A percentile compares a stretch with the other conserved stretches of the same genome.
phyloP scores from a whole-genome alignment of 2,797 vertebrate species.

The Picus viridis region DNA sequence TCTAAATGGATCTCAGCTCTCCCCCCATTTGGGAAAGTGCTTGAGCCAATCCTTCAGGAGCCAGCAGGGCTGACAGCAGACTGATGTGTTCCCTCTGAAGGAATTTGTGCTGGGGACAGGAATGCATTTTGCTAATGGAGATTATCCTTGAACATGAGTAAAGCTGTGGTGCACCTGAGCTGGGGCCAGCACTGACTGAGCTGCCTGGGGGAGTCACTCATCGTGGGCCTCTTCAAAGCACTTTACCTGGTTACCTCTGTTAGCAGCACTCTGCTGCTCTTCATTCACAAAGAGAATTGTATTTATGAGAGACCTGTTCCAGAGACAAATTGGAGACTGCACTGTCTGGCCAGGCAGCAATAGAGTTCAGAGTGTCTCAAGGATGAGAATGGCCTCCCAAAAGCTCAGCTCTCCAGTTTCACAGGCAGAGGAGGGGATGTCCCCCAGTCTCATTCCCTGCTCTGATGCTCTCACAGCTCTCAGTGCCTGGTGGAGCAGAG shows the following conservation, averaged over 20 bases:
- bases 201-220: neutral
- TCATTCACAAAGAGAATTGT: neutral
- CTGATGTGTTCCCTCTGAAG: neutral
- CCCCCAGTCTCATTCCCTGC: neutral
- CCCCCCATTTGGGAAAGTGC: neutral
- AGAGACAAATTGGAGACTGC: slow-evolving; percentile 1
- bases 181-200: neutral
- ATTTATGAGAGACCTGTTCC: neutral
- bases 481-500: neutral
- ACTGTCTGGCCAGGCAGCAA: slow-evolving; percentile 8
- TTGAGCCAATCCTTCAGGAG: neutral
- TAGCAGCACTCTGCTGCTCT: neutral
- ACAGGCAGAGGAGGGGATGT: neutral
- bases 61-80: neutral
- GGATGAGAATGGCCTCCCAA: neutral
- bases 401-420: neutral
- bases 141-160: neutral
- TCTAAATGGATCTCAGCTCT: neutral
- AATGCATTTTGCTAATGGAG: slow-evolving; percentile 5
- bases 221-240: neutral
- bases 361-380: neutral
- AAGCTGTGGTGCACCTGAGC: neutral
- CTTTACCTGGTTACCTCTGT: neutral
- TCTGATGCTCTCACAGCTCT: neutral
- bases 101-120: neutral